Evolutionary conservation across 2,888 invertebrate genomes (phyloP).

Genomic region (Drosophila setosimentum): DNA sequence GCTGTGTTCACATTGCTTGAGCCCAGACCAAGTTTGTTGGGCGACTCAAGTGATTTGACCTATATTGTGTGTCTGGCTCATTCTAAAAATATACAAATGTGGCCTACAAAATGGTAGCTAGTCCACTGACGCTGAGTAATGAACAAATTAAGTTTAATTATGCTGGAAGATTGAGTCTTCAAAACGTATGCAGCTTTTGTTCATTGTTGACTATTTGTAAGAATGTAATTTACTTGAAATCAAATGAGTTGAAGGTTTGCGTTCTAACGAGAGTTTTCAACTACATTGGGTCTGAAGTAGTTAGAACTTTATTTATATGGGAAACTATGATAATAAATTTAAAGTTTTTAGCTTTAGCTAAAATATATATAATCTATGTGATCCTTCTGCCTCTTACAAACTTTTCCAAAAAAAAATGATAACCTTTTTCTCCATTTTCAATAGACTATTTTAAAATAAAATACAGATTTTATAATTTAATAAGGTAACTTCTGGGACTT

Average conservation of each 20-base stretch:
- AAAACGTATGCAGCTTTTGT: background rate
- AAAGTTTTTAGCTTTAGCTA: background rate
- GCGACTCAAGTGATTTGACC: conserved; percentile 46
- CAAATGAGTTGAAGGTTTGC: background rate
- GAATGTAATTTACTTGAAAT: background rate
- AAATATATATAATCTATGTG: background rate
- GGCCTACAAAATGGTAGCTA: conserved; percentile 15
- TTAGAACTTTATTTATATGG: background rate
- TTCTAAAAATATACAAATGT: conserved; percentile 34
- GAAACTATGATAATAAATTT: accelerated
- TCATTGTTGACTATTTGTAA: background rate
- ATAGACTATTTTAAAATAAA: background rate
- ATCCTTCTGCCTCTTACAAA: background rate
- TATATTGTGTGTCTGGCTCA: conserved; percentile 27
- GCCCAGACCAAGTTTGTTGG: conserved; percentile 7
- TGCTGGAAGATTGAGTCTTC: background rate
- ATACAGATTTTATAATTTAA: background rate
- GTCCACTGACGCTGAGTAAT: conserved; percentile 13
- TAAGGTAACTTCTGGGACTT: background rate
- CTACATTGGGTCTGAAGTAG: background rate
- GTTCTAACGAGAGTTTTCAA: background rate
- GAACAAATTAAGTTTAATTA: background rate
- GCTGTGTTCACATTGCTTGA: conserved; percentile 5
- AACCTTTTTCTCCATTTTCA: background rate
- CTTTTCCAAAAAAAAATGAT: too few species aligned